phyloP scores from a whole-genome alignment of 2,113 vertebrate genomes.

The Dicerorhinus sumatrensis region DNA sequence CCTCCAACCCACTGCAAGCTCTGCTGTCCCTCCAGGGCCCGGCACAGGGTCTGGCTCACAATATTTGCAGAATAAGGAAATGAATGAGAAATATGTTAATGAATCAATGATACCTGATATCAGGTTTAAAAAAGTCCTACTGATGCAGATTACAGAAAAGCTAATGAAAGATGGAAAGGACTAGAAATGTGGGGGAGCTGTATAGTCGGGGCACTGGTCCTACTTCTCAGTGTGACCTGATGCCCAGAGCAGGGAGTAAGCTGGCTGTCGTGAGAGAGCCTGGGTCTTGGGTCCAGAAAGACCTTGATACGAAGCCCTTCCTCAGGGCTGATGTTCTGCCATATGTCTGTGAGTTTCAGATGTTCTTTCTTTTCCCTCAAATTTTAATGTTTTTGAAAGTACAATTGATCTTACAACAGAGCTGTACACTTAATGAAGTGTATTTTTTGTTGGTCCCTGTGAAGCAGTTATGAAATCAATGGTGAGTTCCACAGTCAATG shows the following conservation, averaged over 20 bases:
- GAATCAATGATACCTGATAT: background rate
- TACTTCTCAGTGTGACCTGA: no score
- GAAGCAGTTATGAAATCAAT: conserved; percentile 67
- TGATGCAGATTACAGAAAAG: background rate
- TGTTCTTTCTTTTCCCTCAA: background rate
- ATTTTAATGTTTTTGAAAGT: conserved; percentile 53
- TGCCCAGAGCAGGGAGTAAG: accelerated
- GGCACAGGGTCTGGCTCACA: background rate
- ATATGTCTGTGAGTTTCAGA: background rate
- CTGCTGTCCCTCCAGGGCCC: background rate
- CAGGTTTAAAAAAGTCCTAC: background rate
- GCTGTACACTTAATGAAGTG: conserved; percentile 44
- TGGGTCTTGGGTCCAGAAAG: background rate
- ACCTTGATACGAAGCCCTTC: background rate
- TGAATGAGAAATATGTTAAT: background rate
- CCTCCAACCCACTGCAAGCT: background rate
- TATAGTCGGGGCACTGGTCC: background rate
- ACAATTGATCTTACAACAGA: conserved; percentile 19
- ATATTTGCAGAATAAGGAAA: background rate
- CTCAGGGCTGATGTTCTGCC: background rate
- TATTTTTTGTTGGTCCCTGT: conserved; percentile 58
- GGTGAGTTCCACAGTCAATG: conserved; percentile 44
- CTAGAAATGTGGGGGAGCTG: background rate
- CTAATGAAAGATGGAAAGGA: background rate
- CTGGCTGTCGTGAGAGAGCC: accelerated